Conservation (phyloP, 2,113 vertebrate genomes). For the Catagonus wagneri region DNA sequence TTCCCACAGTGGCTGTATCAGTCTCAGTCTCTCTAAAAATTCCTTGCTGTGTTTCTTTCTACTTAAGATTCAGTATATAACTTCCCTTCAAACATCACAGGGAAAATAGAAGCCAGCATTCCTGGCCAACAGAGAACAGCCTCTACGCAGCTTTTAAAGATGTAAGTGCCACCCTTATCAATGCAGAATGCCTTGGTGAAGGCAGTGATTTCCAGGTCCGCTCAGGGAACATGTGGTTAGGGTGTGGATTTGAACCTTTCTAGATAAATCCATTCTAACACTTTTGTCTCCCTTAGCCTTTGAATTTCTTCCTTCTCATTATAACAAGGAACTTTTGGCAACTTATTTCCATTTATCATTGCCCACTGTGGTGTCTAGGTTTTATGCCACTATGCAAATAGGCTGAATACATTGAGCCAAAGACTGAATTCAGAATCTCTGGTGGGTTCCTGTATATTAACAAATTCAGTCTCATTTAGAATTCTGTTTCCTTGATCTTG, state of each 20-base stretch:
- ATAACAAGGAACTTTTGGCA: background rate
- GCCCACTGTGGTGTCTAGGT: background rate
- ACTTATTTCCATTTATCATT: background rate
- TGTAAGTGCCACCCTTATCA: background rate
- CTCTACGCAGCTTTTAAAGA: background rate
- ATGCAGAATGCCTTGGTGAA: background rate
- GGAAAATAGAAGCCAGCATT: background rate
- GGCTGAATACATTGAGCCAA: background rate
- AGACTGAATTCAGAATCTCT: background rate
- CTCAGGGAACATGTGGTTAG: background rate
- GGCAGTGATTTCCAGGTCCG: background rate
- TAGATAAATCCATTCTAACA: background rate
- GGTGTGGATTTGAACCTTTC: background rate
- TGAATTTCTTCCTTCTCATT: background rate
- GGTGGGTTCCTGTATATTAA: background rate
- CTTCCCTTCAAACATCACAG: background rate
- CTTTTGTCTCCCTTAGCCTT: background rate
- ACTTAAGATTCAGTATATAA: background rate
- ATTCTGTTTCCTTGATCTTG: background rate
- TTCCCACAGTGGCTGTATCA: background rate
- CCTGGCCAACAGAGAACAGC: background rate
- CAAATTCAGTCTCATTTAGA: background rate
- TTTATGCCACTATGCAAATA: conserved; percentile 12
- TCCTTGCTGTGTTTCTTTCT: background rate
- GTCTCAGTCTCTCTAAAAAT: conserved; percentile 9